Base-by-base conservation (phyloP, 2,888 invertebrate species). In the Eupithecia exiguata region DNA sequence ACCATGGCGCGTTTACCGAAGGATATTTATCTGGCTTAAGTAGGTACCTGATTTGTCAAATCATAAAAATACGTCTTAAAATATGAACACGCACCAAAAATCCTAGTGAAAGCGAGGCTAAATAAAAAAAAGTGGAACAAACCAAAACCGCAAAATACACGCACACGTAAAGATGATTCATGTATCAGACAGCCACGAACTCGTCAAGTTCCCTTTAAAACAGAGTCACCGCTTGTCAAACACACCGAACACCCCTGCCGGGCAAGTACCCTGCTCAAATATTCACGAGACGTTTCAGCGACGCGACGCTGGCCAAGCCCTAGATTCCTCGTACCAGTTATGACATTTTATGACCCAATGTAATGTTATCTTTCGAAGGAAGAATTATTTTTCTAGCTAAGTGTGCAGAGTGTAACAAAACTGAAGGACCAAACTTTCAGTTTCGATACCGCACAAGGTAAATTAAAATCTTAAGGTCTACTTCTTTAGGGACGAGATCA, bases 271-370 rank as follows among this genome's bases (percentile, higher is more conserved):
- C 58, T n/a, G 25, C 49, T 70, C 7, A 68, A 74, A 70, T 74
- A 74, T 74, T 74, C 70, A 68, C 25, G n/a, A 68, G 62, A 5
- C 62, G 38, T 68, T 62, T 68, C 46, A 40, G 63, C 38, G 69
- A 70, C 63, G 63, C 38, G 69, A 70, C 63, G 69, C 36, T 69
- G 53, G 53, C 40, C 53, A 38, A 53, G 49, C 63, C 46, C 49
- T 18, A 30, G 63, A 25, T 25, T 30, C 30, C 36, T 21, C 68
- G 46, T 40, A 38, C 25, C 36, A 65, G 40, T 53, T 18, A 35
- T 14, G 35, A n/a, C 63, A 9, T 69, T 66, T 69, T 65, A 66
- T 73, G 58, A 58, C 35, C 25, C 2, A 46, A 21, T 18, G 18
- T 5, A 43, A 61, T 73, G 40, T 72, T 30, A 61, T 68, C 63